Base-by-base conservation (phyloP, 2,797 vertebrate species). In the Zalophus californianus region DNA sequence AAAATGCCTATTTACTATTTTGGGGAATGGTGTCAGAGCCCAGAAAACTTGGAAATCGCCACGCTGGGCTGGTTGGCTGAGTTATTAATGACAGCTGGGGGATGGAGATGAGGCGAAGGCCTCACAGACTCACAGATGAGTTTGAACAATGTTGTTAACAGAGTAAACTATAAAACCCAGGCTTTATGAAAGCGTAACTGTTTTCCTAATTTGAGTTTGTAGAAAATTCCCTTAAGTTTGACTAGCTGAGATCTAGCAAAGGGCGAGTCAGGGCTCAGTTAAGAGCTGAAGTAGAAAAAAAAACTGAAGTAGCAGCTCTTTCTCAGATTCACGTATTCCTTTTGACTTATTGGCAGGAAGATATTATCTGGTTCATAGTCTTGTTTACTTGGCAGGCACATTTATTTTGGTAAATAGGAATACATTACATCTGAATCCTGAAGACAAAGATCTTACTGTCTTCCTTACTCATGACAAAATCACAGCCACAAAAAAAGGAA, bases 381-480 rank as follows among this genome's bases (percentile, higher is more conserved):
- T 92, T 73, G 2, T 62, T 91, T 88, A 60, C 90, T 96, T 94
- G 93, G 94, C 70, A 96, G 72, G 50, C 48, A 62, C 27, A 14
- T 58, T 92, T 77, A 82, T 68, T 93, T 75, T 41, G 85, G 44
- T 87, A 89, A 96, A 77, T 50, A 82, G 11, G 89, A 94, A 62
- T 77, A 23, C 4, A 60, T 91, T 93, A 94, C 70, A 48, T 95
- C 38, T 87, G 50, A 96, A 32, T 54, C 60, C 78, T 50, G 27
- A 91, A 88, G 89, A 96, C 88, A 96, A 95, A 94, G 72, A 48
- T 41, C 27, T 84, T 56, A 78, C 48, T 97, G 86, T 94, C 48
- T 85, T 66, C 72, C 41, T 85, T 66, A 90, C 9, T 88, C 25
- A 41, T 41, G 94, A 95, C 16, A 78, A 86, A 90, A 88, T 92